Conservation (phyloP, 1,140 invertebrate genomes). For the Neodiprion lecontei region DNA sequence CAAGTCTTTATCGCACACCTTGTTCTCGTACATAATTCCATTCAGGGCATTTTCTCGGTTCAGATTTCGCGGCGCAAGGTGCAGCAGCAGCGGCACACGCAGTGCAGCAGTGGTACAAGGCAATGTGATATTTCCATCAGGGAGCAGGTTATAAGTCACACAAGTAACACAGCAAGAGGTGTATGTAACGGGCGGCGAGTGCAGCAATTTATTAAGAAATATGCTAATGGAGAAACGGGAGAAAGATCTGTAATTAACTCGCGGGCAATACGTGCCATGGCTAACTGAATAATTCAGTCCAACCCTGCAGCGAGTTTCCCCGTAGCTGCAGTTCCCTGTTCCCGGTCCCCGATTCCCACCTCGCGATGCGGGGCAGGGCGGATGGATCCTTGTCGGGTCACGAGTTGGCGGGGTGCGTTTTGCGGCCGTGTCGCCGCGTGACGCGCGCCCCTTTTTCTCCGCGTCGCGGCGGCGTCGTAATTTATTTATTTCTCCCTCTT, state of each 20-base stretch:
- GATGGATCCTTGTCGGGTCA: slow-evolving; percentile 1
- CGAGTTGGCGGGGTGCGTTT: not conserved
- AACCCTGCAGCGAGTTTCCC: not conserved
- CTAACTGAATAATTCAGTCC: slow-evolving; percentile 2
- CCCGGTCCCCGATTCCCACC: not conserved
- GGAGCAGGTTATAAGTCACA: no score
- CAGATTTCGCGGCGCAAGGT: no score
- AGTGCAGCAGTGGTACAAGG: no score
- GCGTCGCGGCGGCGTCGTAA: no score
- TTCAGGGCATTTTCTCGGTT: no score
- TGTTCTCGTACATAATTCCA: no score
- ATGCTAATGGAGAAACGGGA: not conserved
- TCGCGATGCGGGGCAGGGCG: not conserved
- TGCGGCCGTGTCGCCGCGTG: not conserved
- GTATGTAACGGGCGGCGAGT: not conserved
- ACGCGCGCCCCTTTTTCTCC: no score
- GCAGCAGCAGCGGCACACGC: no score
- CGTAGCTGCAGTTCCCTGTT: not conserved
- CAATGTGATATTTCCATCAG: no score
- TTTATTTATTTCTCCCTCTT: no score
- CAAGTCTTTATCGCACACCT: no score
- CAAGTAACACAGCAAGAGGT: no score
- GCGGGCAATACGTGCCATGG: not conserved
- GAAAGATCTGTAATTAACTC: slow-evolving; percentile 5
- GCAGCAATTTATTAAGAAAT: slow-evolving; percentile 7